Base-by-base conservation (phyloP, 1,140 invertebrate genomes). In the Belonocnema kinseyi region DNA sequence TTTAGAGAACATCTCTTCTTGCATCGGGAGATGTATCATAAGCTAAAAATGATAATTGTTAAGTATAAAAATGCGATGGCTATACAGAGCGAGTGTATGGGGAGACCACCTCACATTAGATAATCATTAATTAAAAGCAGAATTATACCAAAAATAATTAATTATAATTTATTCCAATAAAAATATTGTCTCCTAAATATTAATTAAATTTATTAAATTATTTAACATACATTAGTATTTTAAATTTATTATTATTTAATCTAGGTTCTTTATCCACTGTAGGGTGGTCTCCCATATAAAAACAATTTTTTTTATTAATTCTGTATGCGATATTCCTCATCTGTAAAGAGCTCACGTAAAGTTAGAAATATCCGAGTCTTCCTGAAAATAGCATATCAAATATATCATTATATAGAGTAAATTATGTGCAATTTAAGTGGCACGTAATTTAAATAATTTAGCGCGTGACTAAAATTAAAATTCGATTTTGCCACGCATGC, bases 341-440 rank as follows among this genome's bases (percentile, higher is more conserved):
- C 26, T 66, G 61, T 66, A 66, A 66, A 66, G 61, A 66, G 61
- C 61, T 66, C 61, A 66, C 61, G 61, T 66, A 66, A 46, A 66
- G 6, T 66, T 66, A 66, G 14, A 40, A 66, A 66, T 66, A 66
- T 66, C 61, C 61, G 40, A 66, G 61, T 66, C 61, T 66, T 66
- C 61, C 61, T 66, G 61, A 66, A 66, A 66, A 26, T 66, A 66
- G 61, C 61, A 66, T 66, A 66, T 66, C 61, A 66, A 66, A 66
- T 66, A 54, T 66, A 66, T 66, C 33, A 66, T 66, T 56, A 66
- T 66, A 66, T 16, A 66, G 14, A 66, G 33, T 66, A 46, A 40
- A 16, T 66, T 14, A 66, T 66, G 33, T 66, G 40, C 17, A 56
- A 46, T 16, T 40, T 10, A 26, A 6, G 21, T 12, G 14, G 40